phyloP scores from a whole-genome alignment of 2,888 invertebrate species.

The Ectobius pallidus region DNA sequence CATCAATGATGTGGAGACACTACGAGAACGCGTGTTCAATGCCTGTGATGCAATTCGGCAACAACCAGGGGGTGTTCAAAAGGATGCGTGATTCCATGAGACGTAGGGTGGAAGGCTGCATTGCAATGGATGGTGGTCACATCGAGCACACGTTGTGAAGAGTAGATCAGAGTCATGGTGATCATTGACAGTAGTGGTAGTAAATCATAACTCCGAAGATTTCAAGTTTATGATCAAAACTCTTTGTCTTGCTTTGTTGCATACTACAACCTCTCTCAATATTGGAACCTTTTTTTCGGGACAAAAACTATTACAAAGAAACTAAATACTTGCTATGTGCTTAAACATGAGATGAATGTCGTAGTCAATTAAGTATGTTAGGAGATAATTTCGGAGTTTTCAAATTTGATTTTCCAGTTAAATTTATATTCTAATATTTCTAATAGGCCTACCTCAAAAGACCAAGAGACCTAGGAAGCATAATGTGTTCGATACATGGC shows the following conservation, averaged over 20 bases:
- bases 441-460: too few relatives aligned
- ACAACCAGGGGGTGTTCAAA: not conserved
- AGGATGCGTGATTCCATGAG: not conserved
- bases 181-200: not conserved
- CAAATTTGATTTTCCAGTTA: too few relatives aligned
- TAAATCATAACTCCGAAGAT: not conserved
- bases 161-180: not conserved
- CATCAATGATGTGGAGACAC: not conserved
- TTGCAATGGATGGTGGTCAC: slow-evolving; percentile 6
- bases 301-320: too few relatives aligned
- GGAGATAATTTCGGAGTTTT: too few relatives aligned
- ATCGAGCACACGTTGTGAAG: not conserved
- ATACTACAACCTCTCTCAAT: not conserved
- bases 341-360: too few relatives aligned
- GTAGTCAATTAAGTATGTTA: too few relatives aligned
- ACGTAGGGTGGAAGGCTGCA: slow-evolving; percentile 4
- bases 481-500: too few relatives aligned
- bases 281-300: too few relatives aligned
- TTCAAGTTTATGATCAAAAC: not conserved
- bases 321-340: too few relatives aligned
- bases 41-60: slow-evolving; percentile 3
- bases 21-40: slow-evolving; percentile 9
- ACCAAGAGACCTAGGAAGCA: too few relatives aligned
- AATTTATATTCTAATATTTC: too few relatives aligned
- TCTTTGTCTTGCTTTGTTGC: too few relatives aligned